A percentile compares a stretch with the other conserved stretches of the same genome.
phyloP scores from a whole-genome alignment of 1,140 invertebrate genomes.

The Neodiprion fabricii region DNA sequence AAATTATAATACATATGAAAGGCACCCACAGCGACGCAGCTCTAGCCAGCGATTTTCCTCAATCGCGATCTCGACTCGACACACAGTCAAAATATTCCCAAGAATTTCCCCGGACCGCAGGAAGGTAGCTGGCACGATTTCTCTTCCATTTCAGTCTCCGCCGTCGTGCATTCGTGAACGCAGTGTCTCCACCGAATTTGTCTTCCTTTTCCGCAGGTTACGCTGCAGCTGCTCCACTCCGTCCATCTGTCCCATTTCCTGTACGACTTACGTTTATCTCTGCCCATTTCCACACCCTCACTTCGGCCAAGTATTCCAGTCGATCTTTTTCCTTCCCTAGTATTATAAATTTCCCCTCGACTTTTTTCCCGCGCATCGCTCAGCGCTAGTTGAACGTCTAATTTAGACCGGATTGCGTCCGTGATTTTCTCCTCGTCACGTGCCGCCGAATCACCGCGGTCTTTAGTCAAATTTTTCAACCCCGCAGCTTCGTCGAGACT shows the following conservation, averaged over 20 bases:
- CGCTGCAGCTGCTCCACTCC: constrained; percentile 66
- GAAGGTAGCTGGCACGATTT: constrained; percentile 58
- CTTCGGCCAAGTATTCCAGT: not conserved
- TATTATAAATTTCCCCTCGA: not conserved
- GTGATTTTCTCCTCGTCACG: not conserved
- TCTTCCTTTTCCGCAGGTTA: constrained; percentile 66
- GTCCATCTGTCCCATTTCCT: constrained; percentile 64
- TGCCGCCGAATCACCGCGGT: not conserved
- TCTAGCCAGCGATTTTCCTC: too few relatives aligned
- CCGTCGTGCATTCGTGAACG: constrained; percentile 45
- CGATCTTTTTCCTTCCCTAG: not conserved
- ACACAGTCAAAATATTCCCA: constrained; percentile 38
- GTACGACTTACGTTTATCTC: constrained; percentile 18
- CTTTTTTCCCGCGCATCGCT: not conserved
- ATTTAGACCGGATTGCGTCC: not conserved
- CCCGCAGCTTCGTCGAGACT: not conserved
- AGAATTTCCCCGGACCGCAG: constrained; percentile 49
- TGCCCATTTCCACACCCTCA: not conserved
- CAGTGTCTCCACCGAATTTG: constrained; percentile 66
- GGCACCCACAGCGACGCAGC: too few relatives aligned
- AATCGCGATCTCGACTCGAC: too few relatives aligned
- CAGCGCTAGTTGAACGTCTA: not conserved
- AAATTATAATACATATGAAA: too few relatives aligned
- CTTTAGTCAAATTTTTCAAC: not conserved
- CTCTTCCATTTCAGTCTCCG: constrained; percentile 61